These are phyloP conservation scores for Hippopotamus amphibius DNA, from an alignment of 2,113 vertebrate genomes.

Conservation along the genomic window DNA sequence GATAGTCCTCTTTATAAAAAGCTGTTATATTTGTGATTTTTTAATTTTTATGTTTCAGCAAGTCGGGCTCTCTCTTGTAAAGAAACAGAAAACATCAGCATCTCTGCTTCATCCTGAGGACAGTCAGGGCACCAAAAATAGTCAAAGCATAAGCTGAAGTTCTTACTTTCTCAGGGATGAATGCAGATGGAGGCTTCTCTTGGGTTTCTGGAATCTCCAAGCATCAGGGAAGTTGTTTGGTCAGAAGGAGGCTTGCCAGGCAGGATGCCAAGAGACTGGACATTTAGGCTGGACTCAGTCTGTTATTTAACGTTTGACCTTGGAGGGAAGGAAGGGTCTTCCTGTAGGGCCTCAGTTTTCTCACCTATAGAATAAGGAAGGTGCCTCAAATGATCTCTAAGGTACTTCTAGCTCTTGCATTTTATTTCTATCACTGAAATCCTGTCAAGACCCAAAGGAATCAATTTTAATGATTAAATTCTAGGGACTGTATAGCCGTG, in stretches of 20 bases:
- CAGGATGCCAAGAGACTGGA: neutral
- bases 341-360: neutral
- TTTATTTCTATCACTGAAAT: slow-evolving; percentile 53
- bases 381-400: neutral
- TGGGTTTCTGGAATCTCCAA: neutral
- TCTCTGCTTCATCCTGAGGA: slow-evolving; percentile 52
- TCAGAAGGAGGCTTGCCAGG: slow-evolving; percentile 42
- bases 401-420: neutral
- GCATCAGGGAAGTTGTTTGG: slow-evolving; percentile 42
- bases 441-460: slow-evolving; percentile 48
- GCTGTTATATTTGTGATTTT: slow-evolving; percentile 77
- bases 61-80: slow-evolving; percentile 62
- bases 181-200: neutral
- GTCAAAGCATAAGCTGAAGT: slow-evolving; percentile 53
- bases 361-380: neutral
- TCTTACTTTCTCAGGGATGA: neutral
- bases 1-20: slow-evolving; percentile 67
- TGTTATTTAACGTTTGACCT: slow-evolving; percentile 38
- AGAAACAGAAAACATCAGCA: slow-evolving; percentile 77
- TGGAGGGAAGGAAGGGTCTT: neutral
- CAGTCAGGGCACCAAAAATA: slow-evolving; percentile 67
- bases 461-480: slow-evolving; percentile 67
- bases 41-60: slow-evolving; percentile 80
- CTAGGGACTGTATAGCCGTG: neutral
- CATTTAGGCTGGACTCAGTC: neutral